Percentiles rank a stretch among this genome's conserved stretches.
These are phyloP conservation scores for Porites rus DNA, from an alignment of 92 coral and sea anemone species.

Conservation along the genomic window DNA sequence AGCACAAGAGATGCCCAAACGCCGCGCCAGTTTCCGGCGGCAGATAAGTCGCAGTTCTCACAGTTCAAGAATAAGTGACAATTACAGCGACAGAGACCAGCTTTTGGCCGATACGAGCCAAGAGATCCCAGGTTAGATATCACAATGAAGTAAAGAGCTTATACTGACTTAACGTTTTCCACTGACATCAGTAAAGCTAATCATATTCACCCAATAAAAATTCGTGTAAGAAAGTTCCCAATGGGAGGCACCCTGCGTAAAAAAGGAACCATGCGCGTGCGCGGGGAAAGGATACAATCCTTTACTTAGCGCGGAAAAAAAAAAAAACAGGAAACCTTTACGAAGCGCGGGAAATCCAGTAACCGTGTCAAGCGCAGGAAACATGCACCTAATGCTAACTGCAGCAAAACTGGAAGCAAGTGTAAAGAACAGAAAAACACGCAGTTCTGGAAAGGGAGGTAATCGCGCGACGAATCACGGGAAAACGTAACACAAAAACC, in stretches of 20 bases:
- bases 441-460: too few relatives aligned
- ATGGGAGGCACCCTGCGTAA: neutral
- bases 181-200: too few relatives aligned
- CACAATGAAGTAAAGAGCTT: neutral
- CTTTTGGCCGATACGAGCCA: constrained; percentile 59
- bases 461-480: too few relatives aligned
- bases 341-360: too few relatives aligned
- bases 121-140: constrained; percentile 42
- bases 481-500: too few relatives aligned
- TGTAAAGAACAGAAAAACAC: neutral
- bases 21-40: constrained; percentile 78
- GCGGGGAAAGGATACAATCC: neutral
- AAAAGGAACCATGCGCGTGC: neutral
- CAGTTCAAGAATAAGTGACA: constrained; percentile 60
- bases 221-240: neutral
- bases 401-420: neutral
- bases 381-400: too few relatives aligned
- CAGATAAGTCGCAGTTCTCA: constrained; percentile 46
- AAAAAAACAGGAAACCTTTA: neutral
- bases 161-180: too few relatives aligned
- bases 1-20: constrained; percentile 87
- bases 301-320: neutral
- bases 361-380: too few relatives aligned
- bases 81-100: constrained; percentile 64
- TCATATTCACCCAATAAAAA: neutral